Conservation (phyloP, 1,140 invertebrate species). For the Muscidifurax raptorellus region DNA sequence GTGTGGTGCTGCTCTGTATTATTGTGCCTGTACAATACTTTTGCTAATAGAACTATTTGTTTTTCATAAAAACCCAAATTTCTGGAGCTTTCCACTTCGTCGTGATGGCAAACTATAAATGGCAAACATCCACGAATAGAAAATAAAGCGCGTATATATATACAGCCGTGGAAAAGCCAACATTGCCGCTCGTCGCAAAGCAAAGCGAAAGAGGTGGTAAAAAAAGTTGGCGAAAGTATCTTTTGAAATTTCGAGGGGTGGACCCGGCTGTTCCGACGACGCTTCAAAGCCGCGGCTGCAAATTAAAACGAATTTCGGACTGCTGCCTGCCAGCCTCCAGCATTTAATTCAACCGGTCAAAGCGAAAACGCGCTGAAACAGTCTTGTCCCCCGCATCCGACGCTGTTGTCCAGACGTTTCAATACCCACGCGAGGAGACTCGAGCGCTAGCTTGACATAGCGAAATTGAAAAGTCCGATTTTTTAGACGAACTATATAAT, state of each 20-base stretch:
- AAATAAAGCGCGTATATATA: no score
- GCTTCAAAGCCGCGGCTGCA: slow-evolving; percentile 9
- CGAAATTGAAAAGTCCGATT: slow-evolving; percentile 12
- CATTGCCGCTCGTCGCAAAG: no score
- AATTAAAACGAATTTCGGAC: slow-evolving; percentile 37
- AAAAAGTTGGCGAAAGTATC: slow-evolving; percentile 1
- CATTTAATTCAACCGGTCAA: slow-evolving; percentile 16
- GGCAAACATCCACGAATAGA: no score
- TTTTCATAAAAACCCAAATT: no score
- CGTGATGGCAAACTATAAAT: no score
- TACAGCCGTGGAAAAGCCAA: background rate
- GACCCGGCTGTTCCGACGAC: background rate
- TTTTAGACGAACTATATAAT: background rate
- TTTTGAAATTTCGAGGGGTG: background rate
- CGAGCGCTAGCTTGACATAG: background rate
- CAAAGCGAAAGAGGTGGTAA: background rate
- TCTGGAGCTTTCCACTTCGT: no score
- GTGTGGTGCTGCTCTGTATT: background rate
- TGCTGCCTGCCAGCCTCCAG: background rate
- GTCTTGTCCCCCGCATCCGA: background rate
- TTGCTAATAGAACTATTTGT: no score
- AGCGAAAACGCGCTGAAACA: background rate
- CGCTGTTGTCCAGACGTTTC: background rate
- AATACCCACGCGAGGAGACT: no score
- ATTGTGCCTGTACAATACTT: background rate